phyloP scores from a whole-genome alignment of 2,888 invertebrate species.

The Eupsilia transversa region DNA sequence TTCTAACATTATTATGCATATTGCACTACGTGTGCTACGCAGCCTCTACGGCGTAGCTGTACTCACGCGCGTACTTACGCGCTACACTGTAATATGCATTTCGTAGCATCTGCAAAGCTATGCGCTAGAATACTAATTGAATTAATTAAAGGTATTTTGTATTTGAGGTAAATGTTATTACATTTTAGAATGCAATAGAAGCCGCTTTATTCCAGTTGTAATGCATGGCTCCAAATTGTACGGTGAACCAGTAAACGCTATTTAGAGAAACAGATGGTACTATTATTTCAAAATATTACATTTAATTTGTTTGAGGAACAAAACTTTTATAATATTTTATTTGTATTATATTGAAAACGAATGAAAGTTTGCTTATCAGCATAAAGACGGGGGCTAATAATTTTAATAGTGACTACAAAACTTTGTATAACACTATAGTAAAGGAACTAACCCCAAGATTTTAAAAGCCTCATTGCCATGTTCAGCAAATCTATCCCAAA shows the following conservation, averaged over 20 bases:
- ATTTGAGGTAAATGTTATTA: conserved; percentile 17
- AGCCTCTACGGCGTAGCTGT: conserved; percentile 47
- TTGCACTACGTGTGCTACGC: conserved; percentile 12
- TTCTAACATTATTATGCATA: neutral
- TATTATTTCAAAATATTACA: neutral
- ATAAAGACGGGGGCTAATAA: no score
- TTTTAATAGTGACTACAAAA: no score
- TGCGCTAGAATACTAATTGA: conserved; percentile 50
- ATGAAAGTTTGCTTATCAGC: no score
- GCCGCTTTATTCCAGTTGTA: neutral
- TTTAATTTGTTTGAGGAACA: neutral
- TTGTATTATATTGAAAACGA: no score
- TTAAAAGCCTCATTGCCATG: no score
- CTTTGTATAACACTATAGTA: no score
- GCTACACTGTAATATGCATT: conserved; percentile 32
- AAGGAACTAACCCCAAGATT: no score
- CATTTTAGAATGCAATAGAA: conserved; percentile 9
- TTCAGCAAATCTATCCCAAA: no score
- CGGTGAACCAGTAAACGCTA: neutral
- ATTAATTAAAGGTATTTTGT: conserved; percentile 42
- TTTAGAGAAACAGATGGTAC: neutral
- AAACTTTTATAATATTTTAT: no score
- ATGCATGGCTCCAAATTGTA: neutral
- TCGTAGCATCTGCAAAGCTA: conserved; percentile 49
- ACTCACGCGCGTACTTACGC: neutral